phyloP scores from a whole-genome alignment of 2,797 vertebrate species.

The Morus bassanus region DNA sequence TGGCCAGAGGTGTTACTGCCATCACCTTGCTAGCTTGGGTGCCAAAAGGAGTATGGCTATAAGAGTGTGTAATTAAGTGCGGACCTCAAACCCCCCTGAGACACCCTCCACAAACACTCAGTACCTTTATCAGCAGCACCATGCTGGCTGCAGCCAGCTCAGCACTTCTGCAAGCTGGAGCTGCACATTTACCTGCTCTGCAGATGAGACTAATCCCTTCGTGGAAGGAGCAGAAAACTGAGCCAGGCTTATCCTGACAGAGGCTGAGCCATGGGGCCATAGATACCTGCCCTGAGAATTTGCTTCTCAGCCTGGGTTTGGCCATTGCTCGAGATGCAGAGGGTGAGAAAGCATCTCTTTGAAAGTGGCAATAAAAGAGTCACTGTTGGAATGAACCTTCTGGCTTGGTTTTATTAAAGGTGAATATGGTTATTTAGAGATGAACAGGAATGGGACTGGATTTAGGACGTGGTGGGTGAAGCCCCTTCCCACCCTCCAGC shows the following conservation, averaged over 20 bases:
- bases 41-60: not conserved
- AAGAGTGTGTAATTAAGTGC: not conserved
- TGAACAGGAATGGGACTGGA: not conserved
- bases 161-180: not conserved
- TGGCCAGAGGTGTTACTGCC: not conserved
- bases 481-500: not conserved
- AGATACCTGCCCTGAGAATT: not conserved
- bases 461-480: not conserved
- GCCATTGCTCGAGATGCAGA: not conserved
- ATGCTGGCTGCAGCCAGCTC: not conserved
- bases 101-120: not conserved
- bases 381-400: not conserved
- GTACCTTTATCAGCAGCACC: not conserved
- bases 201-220: not conserved
- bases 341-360: not conserved
- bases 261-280: not conserved
- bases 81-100: not conserved
- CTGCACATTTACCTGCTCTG: not conserved
- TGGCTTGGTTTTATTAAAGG: not conserved
- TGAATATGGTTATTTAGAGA: not conserved
- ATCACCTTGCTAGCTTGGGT: not conserved
- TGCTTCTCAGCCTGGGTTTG: not conserved
- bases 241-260: not conserved
- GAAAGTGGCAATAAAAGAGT: not conserved
- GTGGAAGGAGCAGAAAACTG: accelerated